A percentile compares a stretch with the other conserved stretches of the same genome.
Evolutionary conservation across 2,888 invertebrate species (phyloP).

Genomic region (Lacanobia wlatinum): DNA sequence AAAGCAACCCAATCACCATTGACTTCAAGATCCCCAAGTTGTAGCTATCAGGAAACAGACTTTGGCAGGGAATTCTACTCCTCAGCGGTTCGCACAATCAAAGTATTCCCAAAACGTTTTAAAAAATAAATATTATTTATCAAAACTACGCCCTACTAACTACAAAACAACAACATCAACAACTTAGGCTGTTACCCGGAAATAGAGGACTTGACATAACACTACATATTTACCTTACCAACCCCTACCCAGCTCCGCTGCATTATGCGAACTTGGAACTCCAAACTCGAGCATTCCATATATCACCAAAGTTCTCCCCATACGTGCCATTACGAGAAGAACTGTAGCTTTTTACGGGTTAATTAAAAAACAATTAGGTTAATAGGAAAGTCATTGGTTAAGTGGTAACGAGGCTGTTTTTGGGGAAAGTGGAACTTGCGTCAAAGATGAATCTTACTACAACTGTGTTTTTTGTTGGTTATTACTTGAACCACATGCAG

Average conservation of each 20-base stretch:
- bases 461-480: neutral
- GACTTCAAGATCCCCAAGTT: too few relatives aligned
- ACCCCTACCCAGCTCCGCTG: neutral
- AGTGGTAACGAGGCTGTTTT: conserved; percentile 2
- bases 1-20: too few relatives aligned
- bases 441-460: too few relatives aligned
- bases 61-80: too few relatives aligned
- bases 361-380: conserved; percentile 57
- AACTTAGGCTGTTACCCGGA: too few relatives aligned
- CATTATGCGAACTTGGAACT: conserved; percentile 46
- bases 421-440: neutral
- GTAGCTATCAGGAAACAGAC: too few relatives aligned
- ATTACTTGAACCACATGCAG: neutral
- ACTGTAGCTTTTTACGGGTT: conserved; percentile 43
- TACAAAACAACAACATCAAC: too few relatives aligned
- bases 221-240: neutral
- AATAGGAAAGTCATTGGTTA: conserved; percentile 36
- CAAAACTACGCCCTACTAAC: too few relatives aligned
- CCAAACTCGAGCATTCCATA: conserved; percentile 29
- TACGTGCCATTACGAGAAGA: conserved; percentile 47
- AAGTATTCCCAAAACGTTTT: too few relatives aligned
- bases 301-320: conserved; percentile 36
- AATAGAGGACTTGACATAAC: neutral
- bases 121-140: too few relatives aligned
- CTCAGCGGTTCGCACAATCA: too few relatives aligned